These are phyloP conservation scores for Lota lota DNA, from an alignment of 2,113 vertebrate species.

Conservation along the genomic window DNA sequence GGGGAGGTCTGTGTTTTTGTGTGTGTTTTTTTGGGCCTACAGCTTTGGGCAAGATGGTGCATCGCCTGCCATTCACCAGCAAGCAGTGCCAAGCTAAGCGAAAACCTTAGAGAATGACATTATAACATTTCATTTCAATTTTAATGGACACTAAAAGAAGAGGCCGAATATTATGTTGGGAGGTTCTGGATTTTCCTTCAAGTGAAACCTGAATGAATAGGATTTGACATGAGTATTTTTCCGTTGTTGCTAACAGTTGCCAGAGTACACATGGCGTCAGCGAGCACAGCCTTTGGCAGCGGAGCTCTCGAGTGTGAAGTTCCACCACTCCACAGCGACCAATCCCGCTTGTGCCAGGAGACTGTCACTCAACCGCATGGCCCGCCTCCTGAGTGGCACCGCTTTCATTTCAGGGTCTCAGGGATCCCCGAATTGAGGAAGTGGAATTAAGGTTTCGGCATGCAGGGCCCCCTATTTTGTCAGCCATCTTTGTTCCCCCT, in stretches of 20 bases:
- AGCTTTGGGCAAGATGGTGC: constrained; percentile 39
- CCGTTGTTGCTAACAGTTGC: constrained; percentile 18
- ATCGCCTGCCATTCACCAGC: constrained; percentile 44
- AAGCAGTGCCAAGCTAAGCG: not conserved
- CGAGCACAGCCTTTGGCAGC: constrained; percentile 25
- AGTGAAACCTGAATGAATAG: too few relatives aligned
- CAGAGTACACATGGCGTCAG: constrained; percentile 1
- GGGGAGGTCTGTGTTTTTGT: constrained; percentile 42
- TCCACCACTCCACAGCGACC: constrained; percentile 32
- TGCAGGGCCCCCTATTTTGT: constrained; percentile 60
- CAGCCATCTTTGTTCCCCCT: constrained; percentile 72
- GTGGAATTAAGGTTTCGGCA: constrained; percentile 57
- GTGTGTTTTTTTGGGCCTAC: not conserved
- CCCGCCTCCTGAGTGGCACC: constrained; percentile 66
- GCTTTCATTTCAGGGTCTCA: constrained; percentile 53
- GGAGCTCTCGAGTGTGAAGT: constrained; percentile 43
- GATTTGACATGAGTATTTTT: constrained; percentile 3
- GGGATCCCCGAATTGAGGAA: constrained; percentile 60
- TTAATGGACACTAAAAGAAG: constrained; percentile 38
- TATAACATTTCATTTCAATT: constrained; percentile 8
- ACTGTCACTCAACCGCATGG: constrained; percentile 48
- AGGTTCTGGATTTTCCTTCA: too few relatives aligned
- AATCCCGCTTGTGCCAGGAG: constrained; percentile 38
- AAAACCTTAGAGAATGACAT: constrained; percentile 26
- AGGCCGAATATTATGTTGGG: constrained; percentile 28